A percentile compares a stretch with the other conserved stretches of the same genome.
Conservation (phyloP, 2,797 vertebrate species). For the Lepidocolaptes lacrymiger region DNA sequence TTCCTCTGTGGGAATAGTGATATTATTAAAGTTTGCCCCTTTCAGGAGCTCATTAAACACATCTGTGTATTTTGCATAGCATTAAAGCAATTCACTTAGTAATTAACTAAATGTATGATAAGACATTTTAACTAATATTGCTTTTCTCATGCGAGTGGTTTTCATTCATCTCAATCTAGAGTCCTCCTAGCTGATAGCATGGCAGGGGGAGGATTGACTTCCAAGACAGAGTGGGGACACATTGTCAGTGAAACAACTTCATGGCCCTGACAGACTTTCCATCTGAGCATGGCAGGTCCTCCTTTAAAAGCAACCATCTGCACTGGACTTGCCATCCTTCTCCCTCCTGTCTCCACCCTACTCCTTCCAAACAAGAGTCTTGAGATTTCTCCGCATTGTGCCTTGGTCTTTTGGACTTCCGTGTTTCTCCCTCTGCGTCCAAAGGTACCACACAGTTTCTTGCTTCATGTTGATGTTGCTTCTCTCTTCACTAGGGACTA, state of each 20-base stretch:
- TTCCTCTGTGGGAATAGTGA: neutral
- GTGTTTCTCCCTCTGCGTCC: neutral
- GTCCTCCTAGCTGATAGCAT: neutral
- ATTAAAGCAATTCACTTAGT: constrained; percentile 42
- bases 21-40: constrained; percentile 27
- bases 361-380: neutral
- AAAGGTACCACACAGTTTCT: neutral
- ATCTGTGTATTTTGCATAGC: constrained; percentile 21
- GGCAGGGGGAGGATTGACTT: rapidly evolving
- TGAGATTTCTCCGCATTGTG: neutral
- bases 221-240: neutral
- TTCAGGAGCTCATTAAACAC: constrained; percentile 57
- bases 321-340: neutral
- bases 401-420: neutral
- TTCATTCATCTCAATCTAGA: neutral
- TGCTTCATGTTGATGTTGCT: neutral
- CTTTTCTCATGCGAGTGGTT: neutral
- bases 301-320: neutral
- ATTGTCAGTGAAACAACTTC: neutral
- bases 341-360: neutral
- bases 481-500: neutral
- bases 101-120: constrained; percentile 55
- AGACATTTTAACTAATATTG: constrained; percentile 20
- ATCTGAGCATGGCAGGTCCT: neutral
- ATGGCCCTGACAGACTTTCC: neutral